These are phyloP conservation scores for Caenorhabditis uteleia DNA, from an alignment of 2,888 invertebrate species.

Conservation along the genomic window DNA sequence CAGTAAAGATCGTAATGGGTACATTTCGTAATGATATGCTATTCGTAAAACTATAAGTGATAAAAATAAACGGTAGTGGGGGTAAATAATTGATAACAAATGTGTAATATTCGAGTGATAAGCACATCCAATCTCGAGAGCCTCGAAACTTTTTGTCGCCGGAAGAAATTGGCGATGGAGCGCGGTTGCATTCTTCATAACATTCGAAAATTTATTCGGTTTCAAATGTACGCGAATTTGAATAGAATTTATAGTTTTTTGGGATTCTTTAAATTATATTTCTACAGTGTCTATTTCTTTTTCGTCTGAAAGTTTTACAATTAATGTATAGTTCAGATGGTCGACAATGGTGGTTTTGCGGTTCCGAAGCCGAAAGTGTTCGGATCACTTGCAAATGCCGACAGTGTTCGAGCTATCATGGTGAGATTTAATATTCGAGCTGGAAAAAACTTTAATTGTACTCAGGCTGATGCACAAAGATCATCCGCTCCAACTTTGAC, in stretches of 20 bases:
- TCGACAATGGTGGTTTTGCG: slow-evolving; percentile 27
- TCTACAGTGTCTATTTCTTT: background rate
- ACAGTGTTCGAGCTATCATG: slow-evolving; percentile 38
- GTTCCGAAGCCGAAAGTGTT: slow-evolving; percentile 31
- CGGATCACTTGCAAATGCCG: slow-evolving; percentile 46
- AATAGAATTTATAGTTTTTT: background rate
- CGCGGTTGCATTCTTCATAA: too few relatives aligned
- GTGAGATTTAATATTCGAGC: slow-evolving; percentile 6
- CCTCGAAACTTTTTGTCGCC: too few relatives aligned
- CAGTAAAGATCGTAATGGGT: too few relatives aligned
- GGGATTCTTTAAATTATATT: background rate
- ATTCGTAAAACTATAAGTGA: too few relatives aligned
- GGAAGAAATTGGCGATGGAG: too few relatives aligned
- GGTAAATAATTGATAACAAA: too few relatives aligned
- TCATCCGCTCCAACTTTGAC: slow-evolving; percentile 8
- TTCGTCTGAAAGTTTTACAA: background rate
- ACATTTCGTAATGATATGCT: too few relatives aligned
- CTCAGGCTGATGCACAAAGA: slow-evolving; percentile 15
- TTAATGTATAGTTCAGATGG: slow-evolving; percentile 15
- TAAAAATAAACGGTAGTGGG: too few relatives aligned
- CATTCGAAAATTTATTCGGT: background rate
- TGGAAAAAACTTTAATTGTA: background rate
- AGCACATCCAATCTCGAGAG: too few relatives aligned
- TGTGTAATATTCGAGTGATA: too few relatives aligned
- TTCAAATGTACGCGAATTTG: background rate